These are phyloP conservation scores for Puma concolor DNA, from an alignment of 2,113 vertebrate species.

Conservation along the genomic window DNA sequence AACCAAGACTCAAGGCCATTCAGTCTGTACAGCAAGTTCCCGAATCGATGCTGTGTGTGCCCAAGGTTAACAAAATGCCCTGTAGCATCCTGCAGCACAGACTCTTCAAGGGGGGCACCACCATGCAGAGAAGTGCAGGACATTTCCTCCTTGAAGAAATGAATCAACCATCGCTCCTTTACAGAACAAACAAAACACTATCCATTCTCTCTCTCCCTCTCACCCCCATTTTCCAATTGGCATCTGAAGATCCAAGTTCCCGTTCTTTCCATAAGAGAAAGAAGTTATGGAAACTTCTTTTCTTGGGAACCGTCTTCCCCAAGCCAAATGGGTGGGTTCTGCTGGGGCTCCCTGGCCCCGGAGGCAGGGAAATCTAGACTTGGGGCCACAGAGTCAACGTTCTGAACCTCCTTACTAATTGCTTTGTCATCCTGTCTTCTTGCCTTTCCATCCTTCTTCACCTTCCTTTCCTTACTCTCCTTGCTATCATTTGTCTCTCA, in stretches of 20 bases:
- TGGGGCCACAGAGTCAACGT: neutral
- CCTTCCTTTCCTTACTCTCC: neutral
- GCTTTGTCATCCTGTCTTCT: neutral
- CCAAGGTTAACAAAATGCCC: neutral
- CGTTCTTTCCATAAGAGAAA: neutral
- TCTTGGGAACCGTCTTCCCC: neutral
- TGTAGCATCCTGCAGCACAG: rapidly evolving
- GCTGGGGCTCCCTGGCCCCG: neutral
- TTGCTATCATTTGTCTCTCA: neutral
- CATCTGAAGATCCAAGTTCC: neutral
- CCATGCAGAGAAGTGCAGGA: rapidly evolving
- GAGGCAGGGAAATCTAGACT: neutral
- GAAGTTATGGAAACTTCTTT: neutral
- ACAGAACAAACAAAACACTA: neutral
- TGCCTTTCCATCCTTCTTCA: neutral
- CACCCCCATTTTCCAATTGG: no score
- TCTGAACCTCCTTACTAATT: neutral
- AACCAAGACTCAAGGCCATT: neutral
- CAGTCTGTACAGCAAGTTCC: neutral
- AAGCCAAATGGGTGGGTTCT: neutral
- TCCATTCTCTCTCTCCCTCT: neutral
- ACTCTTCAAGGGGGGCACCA: neutral
- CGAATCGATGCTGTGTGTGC: no score
- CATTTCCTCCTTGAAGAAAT: neutral
- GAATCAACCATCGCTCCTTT: neutral